These are phyloP conservation scores for Actenoides hombroni DNA, from an alignment of 2,113 vertebrate species.

Conservation along the genomic window DNA sequence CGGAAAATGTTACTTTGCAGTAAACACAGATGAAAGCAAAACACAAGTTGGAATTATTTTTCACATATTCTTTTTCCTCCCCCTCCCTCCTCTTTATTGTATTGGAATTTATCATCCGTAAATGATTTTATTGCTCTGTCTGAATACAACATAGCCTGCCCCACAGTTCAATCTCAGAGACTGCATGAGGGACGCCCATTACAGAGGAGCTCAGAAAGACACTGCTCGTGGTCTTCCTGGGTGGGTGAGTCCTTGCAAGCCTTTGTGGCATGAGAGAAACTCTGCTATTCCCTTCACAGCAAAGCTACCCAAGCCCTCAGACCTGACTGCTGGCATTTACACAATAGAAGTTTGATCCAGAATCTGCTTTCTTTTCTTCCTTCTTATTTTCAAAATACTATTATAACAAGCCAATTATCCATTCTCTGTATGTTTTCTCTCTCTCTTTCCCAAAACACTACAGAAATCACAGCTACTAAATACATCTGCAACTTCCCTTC, in stretches of 20 bases:
- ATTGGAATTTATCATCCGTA: background rate
- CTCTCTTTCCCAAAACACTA: background rate
- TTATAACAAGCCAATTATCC: background rate
- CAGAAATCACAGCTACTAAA: background rate
- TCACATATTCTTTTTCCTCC: background rate
- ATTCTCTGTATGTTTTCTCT: background rate
- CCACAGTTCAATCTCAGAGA: background rate
- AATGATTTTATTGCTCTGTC: background rate
- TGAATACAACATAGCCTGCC: background rate
- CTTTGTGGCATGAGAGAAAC: background rate
- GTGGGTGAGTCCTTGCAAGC: background rate
- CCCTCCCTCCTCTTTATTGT: background rate
- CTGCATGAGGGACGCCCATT: accelerated
- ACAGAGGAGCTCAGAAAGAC: background rate
- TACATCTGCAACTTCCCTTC: background rate
- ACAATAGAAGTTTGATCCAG: background rate
- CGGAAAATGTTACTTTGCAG: background rate
- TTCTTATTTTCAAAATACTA: background rate
- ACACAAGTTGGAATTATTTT: background rate
- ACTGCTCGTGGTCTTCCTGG: no score
- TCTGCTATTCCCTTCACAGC: background rate
- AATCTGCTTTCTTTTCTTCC: background rate
- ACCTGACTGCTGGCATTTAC: background rate
- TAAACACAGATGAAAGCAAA: background rate
- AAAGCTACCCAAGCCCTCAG: background rate